A percentile compares a stretch with the other conserved stretches of the same genome.
phyloP scores from a whole-genome alignment of 2,888 invertebrate species.

The Yponomeuta plumbellus region DNA sequence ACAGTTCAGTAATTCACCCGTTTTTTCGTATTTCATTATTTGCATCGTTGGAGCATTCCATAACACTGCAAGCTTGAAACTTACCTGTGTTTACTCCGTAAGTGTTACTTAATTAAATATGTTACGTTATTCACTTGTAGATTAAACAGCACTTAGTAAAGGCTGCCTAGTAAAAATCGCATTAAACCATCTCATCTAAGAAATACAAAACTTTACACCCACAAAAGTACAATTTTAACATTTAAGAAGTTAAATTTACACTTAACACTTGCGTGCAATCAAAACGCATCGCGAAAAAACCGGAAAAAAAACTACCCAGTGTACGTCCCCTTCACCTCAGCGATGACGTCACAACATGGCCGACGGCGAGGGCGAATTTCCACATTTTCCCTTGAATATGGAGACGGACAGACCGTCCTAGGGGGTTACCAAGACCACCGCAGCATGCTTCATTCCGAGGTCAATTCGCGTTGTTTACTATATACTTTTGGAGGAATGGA shows the following conservation, averaged over 20 bases:
- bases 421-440: neutral
- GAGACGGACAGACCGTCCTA: neutral
- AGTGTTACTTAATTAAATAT: neutral
- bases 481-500: neutral
- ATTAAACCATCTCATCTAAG: neutral
- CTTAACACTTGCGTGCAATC: neutral
- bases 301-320: conserved; percentile 26
- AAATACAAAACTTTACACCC: neutral
- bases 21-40: neutral
- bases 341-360: conserved; percentile 71
- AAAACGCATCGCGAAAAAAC: neutral
- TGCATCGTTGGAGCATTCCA: neutral
- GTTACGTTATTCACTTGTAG: neutral
- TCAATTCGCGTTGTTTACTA: neutral
- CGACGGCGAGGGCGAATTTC: conserved; percentile 63
- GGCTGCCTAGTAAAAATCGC: too few species aligned
- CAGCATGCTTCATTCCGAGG: neutral
- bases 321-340: conserved; percentile 47
- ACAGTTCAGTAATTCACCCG: neutral
- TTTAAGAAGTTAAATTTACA: too few species aligned
- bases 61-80: neutral
- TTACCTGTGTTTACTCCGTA: neutral
- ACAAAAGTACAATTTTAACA: too few species aligned
- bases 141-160: neutral
- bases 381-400: conserved; percentile 57